Evolutionary conservation across 2,888 invertebrate genomes (phyloP), one percentile per base, ranked within the genome.

Genomic region (Halictus ligatus): DNA sequence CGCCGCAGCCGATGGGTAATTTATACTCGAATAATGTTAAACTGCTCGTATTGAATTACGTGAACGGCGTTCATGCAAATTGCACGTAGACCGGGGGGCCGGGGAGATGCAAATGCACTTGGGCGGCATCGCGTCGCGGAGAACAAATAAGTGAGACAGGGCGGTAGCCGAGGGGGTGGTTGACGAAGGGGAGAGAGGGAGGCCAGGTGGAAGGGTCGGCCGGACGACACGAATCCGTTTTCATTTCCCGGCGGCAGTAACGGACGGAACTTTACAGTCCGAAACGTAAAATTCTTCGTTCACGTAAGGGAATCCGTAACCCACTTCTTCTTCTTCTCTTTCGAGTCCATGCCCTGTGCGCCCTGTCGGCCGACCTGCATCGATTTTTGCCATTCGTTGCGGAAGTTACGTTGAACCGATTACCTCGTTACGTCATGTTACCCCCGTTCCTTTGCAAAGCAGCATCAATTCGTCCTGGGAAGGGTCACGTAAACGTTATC

Each of bases 151-250:
- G 83, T 81, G 46, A 67, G 81, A 69, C 75, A 81, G 54, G 10
- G 54, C 8, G 54, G 3, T 80, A 64, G 40, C 64, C 64, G 79
- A 64, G 50, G 25, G 18, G 64, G 29, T 67, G 48, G 29, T 40
- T 60, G n/a, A 18, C 29, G 18, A 35, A 43, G 35, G n/a, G 10
- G 6, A 13, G 18, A 29, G 60, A 58, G 46, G 35, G 18, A 29
- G 25, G 69, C 71, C 75, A 85, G 83, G 75, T 81, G 85, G 83
- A 85, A 89, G 88, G 83, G 83, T 78, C 67, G 80, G 69, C 79
- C 74, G 76, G 81, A 87, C 81, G 77, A 83, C 78, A 81, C 71
- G 74, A 85, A 85, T 89, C 72, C 78, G 80, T 85, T 86, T 83
- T 72, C 79, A 69, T 83, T 54, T 35, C 81, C 50, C 29, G 64